These are phyloP conservation scores for Deilephila porcellus DNA, from an alignment of 2,888 invertebrate species.

Conservation along the genomic window DNA sequence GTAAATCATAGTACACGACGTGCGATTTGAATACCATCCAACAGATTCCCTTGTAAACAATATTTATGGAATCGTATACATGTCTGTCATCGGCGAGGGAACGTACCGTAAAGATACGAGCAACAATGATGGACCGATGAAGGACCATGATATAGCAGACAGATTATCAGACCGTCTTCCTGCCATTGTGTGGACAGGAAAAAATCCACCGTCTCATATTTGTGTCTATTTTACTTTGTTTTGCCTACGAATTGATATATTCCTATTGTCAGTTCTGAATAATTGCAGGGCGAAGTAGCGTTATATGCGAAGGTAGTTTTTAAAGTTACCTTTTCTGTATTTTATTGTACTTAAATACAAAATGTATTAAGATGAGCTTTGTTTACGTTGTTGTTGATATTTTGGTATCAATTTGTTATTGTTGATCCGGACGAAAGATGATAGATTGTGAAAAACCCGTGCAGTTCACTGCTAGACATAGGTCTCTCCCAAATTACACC, in stretches of 20 bases:
- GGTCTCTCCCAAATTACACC: too few species aligned
- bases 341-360: too few species aligned
- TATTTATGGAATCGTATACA: constrained; percentile 27
- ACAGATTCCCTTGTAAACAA: constrained; percentile 21
- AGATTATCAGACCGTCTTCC: constrained; percentile 26
- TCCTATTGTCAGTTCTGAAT: constrained; percentile 2
- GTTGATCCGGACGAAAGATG: too few species aligned
- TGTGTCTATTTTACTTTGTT: constrained; percentile 2
- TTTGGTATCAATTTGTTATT: too few species aligned
- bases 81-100: constrained; percentile 26
- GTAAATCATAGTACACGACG: constrained; percentile 22
- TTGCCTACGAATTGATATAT: constrained; percentile 10
- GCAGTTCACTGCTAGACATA: too few species aligned
- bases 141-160: constrained; percentile 21
- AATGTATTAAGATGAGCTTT: too few species aligned
- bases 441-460: too few species aligned
- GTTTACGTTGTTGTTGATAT: too few species aligned
- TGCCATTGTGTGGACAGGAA: constrained; percentile 25
- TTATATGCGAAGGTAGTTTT: too few species aligned
- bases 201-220: constrained; percentile 18
- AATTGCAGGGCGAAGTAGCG: too few species aligned
- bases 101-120: constrained; percentile 23
- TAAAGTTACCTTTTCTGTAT: background rate
- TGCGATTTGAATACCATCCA: constrained; percentile 20
- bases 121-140: constrained; percentile 27